These are phyloP conservation scores for Protosalanx chinensis DNA, from an alignment of 2,797 vertebrate genomes.

Conservation along the genomic window DNA sequence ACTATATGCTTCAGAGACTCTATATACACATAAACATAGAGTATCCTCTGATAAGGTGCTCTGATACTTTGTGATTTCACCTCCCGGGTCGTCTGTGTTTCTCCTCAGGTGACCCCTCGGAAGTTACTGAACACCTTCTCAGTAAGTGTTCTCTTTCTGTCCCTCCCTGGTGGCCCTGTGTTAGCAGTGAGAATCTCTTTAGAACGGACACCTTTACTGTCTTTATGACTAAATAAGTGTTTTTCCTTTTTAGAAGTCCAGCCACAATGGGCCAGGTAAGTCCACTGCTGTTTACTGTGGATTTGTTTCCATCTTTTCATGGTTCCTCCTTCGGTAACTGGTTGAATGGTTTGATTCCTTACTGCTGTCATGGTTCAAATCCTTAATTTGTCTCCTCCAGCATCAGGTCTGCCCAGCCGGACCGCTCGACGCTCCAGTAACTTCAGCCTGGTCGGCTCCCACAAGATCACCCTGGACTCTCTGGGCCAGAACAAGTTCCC, in stretches of 20 bases:
- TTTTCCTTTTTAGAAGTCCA: slow-evolving; percentile 56
- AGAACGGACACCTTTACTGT: no score
- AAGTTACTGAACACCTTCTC: slow-evolving; percentile 77
- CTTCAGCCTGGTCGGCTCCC: slow-evolving; percentile 78
- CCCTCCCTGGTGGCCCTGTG: neutral
- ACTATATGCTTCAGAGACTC: no score
- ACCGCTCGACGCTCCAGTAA: slow-evolving; percentile 69
- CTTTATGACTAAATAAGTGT: neutral
- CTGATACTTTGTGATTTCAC: no score
- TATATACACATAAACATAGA: no score
- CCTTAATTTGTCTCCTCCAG: slow-evolving; percentile 33
- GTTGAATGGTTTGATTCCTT: no score
- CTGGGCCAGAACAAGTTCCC: slow-evolving; percentile 76
- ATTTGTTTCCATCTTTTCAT: neutral
- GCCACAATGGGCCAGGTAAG: slow-evolving; percentile 62
- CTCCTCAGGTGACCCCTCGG: slow-evolving; percentile 73
- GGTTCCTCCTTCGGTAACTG: neutral
- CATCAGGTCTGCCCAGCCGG: slow-evolving; percentile 49
- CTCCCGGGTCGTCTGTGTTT: slow-evolving; percentile 9
- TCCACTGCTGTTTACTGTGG: slow-evolving; percentile 13
- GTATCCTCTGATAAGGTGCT: no score
- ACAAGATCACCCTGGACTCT: slow-evolving; percentile 74
- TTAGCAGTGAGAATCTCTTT: no score
- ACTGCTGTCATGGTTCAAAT: neutral
- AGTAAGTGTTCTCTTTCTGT: slow-evolving; percentile 50